These are phyloP conservation scores for Lumbricus terrestris DNA, from an alignment of 2,888 invertebrate genomes.

Conservation along the genomic window DNA sequence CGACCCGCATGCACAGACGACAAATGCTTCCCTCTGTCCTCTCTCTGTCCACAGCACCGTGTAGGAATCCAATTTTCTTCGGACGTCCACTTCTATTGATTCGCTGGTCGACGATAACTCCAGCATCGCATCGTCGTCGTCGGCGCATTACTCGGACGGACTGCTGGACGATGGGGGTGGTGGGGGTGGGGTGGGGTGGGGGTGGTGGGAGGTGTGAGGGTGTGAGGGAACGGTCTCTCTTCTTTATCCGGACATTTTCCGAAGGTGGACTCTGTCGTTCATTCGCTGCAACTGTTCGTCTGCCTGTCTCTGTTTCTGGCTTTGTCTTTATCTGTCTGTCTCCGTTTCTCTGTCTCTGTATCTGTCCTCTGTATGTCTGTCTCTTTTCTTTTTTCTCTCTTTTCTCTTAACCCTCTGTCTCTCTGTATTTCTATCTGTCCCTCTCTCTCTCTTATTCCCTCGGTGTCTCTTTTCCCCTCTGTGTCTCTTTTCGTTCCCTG, in stretches of 20 bases:
- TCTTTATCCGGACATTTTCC: not conserved
- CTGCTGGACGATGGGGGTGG: not conserved
- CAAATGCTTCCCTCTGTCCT: not conserved
- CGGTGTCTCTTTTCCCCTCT: too few relatives aligned
- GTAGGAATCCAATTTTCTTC: constrained; percentile 16
- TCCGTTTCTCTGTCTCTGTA: too few relatives aligned
- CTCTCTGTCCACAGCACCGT: not conserved
- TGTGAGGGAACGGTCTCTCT: too few relatives aligned
- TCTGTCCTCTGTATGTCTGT: too few relatives aligned
- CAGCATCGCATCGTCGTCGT: too few relatives aligned
- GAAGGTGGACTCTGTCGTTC: not conserved
- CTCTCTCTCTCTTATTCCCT: too few relatives aligned
- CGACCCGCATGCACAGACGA: not conserved
- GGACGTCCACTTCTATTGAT: not conserved
- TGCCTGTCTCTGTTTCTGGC: not conserved
- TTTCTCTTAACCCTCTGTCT: too few relatives aligned
- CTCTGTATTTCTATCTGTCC: too few relatives aligned
- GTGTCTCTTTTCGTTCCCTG: too few relatives aligned
- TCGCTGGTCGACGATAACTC: not conserved
- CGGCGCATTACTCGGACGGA: not conserved
- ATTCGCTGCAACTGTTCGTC: not conserved
- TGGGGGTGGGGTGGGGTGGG: not conserved
- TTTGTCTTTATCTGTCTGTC: too few relatives aligned
- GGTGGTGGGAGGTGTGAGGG: too few relatives aligned
- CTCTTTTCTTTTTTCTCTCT: too few relatives aligned